Evolutionary conservation across 2,888 invertebrate species (phyloP), one percentile per base, ranked within the genome.

Genomic region (Melieria picta): DNA sequence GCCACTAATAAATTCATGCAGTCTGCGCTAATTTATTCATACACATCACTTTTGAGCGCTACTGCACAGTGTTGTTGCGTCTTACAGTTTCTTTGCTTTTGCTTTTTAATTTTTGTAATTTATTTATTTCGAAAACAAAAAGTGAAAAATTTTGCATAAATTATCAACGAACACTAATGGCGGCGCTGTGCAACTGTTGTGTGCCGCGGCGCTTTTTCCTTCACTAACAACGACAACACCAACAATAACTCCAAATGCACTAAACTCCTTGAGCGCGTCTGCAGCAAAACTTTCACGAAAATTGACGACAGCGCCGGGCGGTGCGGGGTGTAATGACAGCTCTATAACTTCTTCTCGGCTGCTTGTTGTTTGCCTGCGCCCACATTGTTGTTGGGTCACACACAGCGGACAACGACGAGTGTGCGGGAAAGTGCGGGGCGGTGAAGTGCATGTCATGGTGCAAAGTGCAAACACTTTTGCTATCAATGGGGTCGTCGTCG

Each of bases 1-100:
- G 30, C 5, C 50, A 67, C 67, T 69, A 69, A 69, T 69, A 69
- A 69, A 69, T 69, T 69, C 62, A 69, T 69, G 57, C 45, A 70
- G 57, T 48, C 65, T 70, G 65, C 69, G 77, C 76, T 78, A 78
- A 79, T 78, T 77, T 79, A 78, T 79, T 78, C 79, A 79, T 78
- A 72, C 73, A 78, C 76, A 78, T 72, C 73, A 77, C 73, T 77
- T 77, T 73, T 71, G 73, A 75, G 74, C 71, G 67, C 74, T 71
- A 57, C 71, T 72, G 55, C 30, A 48, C 47, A 2, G 11, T 65
- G 13, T 47, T 45, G 65, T 61, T 55, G 16, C 10, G 4, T 48
- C 30, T 30, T 30, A 2, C 61, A 65, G 57, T 55, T 65, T 30
- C 50, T 67, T 66, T 62, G 69, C 65, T 30, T 30, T 30, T 30